phyloP scores from a whole-genome alignment of 1,140 invertebrate species.

The Pararge aegeria region DNA sequence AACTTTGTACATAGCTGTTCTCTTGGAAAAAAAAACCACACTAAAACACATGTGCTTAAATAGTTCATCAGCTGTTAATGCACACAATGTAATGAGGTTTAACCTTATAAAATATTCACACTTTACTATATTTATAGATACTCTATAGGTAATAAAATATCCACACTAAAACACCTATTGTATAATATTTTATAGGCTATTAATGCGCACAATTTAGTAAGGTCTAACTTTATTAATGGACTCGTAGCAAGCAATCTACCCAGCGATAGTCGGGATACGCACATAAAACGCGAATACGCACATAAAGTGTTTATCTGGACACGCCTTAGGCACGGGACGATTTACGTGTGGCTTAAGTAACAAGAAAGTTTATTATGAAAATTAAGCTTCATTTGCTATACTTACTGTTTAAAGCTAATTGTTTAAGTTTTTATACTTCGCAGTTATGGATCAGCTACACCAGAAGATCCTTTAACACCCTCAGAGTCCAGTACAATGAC shows the following conservation, averaged over 20 bases:
- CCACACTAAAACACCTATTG: neutral
- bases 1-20: no score
- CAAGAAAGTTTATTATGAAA: neutral
- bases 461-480: no score
- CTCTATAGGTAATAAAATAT: neutral
- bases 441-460: no score
- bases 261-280: conserved; percentile 38
- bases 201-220: conserved; percentile 16
- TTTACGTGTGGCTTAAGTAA: conserved; percentile 25
- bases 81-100: no score
- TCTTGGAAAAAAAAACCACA: no score
- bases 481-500: no score
- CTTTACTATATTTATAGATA: neutral
- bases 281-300: conserved; percentile 47
- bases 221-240: conserved; percentile 29
- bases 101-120: no score
- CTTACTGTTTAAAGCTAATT: no score
- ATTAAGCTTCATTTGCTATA: neutral
- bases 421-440: no score
- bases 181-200: conserved; percentile 16
- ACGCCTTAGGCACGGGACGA: conserved; percentile 45
- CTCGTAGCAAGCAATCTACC: conserved; percentile 20
- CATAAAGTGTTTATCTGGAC: conserved; percentile 59
- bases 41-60: no score
- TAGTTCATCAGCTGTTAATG: no score